Evolutionary conservation across 2,113 vertebrate species (phyloP).

Genomic region (Ameiurus melas): DNA sequence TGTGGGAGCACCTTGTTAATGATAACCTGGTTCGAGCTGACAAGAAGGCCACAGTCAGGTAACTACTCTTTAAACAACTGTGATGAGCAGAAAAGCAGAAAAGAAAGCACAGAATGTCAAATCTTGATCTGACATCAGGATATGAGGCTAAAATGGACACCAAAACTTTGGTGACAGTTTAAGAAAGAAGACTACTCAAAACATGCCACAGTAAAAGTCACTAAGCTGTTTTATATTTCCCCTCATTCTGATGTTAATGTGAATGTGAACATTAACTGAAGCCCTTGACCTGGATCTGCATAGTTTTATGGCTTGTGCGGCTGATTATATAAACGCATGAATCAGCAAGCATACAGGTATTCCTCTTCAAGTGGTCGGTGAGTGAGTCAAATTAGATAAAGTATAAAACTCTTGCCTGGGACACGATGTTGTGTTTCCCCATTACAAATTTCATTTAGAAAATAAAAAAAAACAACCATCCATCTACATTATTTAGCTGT

Average conservation of each 20-base stretch:
- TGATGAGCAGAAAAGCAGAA: not conserved
- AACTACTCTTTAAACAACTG: not conserved
- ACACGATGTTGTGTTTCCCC: not conserved
- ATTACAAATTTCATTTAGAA: not conserved
- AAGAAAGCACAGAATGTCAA: not conserved
- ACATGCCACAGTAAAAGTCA: not conserved
- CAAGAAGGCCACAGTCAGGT: not conserved
- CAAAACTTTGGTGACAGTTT: not conserved
- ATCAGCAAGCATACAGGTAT: not conserved
- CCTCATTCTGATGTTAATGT: not conserved
- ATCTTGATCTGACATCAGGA: not conserved
- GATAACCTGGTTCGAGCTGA: not conserved
- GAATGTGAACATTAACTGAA: not conserved
- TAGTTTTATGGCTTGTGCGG: not conserved
- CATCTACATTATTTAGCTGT: not conserved
- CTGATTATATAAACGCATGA: not conserved
- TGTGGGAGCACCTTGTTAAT: not conserved
- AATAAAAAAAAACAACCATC: not conserved
- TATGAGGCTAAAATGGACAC: not conserved
- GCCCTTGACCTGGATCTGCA: not conserved
- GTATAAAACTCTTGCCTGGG: conserved; percentile 1
- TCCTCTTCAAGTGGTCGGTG: not conserved
- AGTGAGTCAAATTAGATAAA: not conserved
- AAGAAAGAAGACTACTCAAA: not conserved
- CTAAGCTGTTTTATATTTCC: not conserved